Conservation (phyloP, 2,797 vertebrate genomes). For the Malacoctenus gilli region DNA sequence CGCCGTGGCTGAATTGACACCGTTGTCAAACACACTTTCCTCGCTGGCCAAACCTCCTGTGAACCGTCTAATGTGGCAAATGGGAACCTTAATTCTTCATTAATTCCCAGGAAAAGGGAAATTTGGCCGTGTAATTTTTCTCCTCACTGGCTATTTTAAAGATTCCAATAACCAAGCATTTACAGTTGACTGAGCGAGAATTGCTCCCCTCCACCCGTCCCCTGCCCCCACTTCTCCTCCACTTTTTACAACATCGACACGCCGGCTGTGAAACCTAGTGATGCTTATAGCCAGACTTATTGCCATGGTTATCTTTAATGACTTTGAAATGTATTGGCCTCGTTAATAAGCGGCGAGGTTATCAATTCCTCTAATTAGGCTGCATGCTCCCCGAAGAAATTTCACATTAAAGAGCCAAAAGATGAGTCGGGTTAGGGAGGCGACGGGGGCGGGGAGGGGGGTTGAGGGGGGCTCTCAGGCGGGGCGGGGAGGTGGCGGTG, state of each 20-base stretch:
- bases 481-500: conserved; percentile 15
- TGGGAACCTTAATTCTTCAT: conserved; percentile 97
- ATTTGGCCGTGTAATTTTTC: conserved; percentile 94
- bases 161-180: conserved; percentile 94
- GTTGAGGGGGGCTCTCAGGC: conserved; percentile 5
- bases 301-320: conserved; percentile 98
- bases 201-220: conserved; percentile 78
- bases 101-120: conserved; percentile 87
- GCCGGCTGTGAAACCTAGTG: conserved; percentile 87
- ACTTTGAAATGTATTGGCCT: conserved; percentile 98
- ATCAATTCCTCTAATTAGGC: conserved; percentile 99
- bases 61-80: conserved; percentile 95
- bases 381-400: conserved; percentile 93
- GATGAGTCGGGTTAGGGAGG: conserved; percentile 80
- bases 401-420: conserved; percentile 89
- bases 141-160: conserved; percentile 91
- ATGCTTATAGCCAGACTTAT: conserved; percentile 95
- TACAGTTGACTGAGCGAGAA: conserved; percentile 94
- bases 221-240: conserved; percentile 43
- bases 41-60: conserved; percentile 84
- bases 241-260: conserved; percentile 79
- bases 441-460: conserved; percentile 43
- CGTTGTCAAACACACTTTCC: conserved; percentile 87
- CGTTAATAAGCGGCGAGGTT: conserved; percentile 95
- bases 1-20: conserved; percentile 88